Base-by-base conservation (phyloP, 2,797 vertebrate genomes). In the Peromyscus melanophrys region DNA sequence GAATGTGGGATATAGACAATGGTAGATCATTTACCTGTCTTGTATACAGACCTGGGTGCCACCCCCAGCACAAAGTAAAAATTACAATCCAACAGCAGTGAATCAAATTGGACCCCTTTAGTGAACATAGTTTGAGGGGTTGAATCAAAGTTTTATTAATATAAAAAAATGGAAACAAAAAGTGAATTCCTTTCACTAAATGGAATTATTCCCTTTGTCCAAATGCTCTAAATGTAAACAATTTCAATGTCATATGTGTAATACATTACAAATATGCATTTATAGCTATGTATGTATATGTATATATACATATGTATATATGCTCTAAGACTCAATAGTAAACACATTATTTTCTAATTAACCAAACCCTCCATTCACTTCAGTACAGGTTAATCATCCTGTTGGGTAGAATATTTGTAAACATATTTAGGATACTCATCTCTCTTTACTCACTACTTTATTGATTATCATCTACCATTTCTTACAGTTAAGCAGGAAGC, bases 121-220 rank as follows among this genome's bases (percentile, higher is more conserved):
- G 8, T 89, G 5, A 78, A 63, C n/a, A 92, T 73, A 90, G 52
- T 43, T 69, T 94, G 84, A 82, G 96, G 78, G 6, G 31, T n/a
- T 88, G 29, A 93, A 69, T 77, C 71, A 65, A 52, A 31, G 84
- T 55, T 95, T 94, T 93, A 93, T 37, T 91, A 67, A 95, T 21
- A 88, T 1, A 25, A 4, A 90, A 55, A 95, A 88, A 37, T 7
- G 19, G 1, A 88, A 85, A 71, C 11, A 23, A 94, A 93, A 49
- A 46, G n/a, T 21, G 23, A 92, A 90, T 78, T 37, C 1, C 6
- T 84, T 87, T 82, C 61, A 52, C 67, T 59, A 92, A 88, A 7
- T 71, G 25, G 0, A 87, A 23, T 43, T 85, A 90, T 49, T 29
- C n/a, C 10, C 65, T 94, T 82, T 88, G 19, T 29, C 0, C 12